These are phyloP conservation scores for Protodeltote pygarga DNA, from an alignment of 2,888 invertebrate genomes.

Conservation along the genomic window DNA sequence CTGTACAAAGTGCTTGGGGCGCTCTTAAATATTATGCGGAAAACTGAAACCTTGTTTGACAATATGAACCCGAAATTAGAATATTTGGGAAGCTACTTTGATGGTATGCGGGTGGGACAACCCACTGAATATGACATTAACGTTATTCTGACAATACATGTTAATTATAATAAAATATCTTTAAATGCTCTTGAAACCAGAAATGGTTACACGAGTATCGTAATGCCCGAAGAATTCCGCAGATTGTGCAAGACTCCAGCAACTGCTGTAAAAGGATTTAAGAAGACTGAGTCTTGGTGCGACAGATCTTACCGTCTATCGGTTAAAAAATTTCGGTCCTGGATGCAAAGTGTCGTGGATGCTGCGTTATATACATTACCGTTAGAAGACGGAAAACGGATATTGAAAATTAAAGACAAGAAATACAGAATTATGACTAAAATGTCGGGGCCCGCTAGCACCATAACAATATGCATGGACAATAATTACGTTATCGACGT, in stretches of 20 bases:
- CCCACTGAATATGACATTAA: conserved; percentile 73
- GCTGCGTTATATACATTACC: conserved; percentile 59
- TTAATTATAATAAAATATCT: conserved; percentile 63
- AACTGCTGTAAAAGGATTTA: conserved; percentile 61
- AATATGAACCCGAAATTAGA: conserved; percentile 67
- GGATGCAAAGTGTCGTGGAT: conserved; percentile 72
- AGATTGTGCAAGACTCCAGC: conserved; percentile 58
- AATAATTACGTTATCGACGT: conserved; percentile 63
- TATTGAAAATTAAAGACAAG: conserved; percentile 54
- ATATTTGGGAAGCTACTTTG: conserved; percentile 72
- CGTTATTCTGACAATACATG: conserved; percentile 61
- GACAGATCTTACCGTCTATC: conserved; percentile 57
- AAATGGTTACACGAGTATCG: conserved; percentile 59
- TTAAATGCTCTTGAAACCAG: conserved; percentile 51
- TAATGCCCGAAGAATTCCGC: conserved; percentile 71
- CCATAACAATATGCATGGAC: conserved; percentile 59
- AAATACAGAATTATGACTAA: conserved; percentile 57
- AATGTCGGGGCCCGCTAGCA: conserved; percentile 69
- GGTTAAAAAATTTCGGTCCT: conserved; percentile 59
- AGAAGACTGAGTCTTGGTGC: conserved; percentile 66
- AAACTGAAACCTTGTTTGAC: conserved; percentile 57
- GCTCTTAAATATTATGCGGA: conserved; percentile 60
- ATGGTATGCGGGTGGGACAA: conserved; percentile 67
- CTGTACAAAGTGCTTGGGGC: conserved; percentile 60
- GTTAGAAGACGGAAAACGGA: conserved; percentile 51